Evolutionary conservation across 2,888 invertebrate genomes (phyloP), one percentile per base, ranked within the genome.

Genomic region (Nemurella pictetii): DNA sequence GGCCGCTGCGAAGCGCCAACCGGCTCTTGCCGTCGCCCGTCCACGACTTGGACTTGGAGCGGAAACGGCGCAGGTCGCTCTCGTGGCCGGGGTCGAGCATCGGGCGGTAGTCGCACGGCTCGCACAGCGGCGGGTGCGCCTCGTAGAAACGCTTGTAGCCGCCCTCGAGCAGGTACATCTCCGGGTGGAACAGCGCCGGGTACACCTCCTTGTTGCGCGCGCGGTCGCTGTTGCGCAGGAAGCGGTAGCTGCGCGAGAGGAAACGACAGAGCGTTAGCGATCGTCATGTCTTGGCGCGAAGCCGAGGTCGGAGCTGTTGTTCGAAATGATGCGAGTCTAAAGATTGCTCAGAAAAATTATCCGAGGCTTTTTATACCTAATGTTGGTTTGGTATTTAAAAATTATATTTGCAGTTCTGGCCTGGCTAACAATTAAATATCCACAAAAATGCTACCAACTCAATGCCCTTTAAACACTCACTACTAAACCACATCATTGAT

Each of bases 101-200:
- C 84, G 96, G 95, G 72, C 94, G 93, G 90, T 99, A 97, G 0
- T 92, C 92, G 80, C 92, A 91, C 0, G 97, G 97, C 36, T 93
- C 94, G 89, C 97, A 96, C 81, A 96, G 91, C 0, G 92, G 91
- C 29, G 94, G 91, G 89, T 94, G 93, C 0, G 92, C 90, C 87
- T 94, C 92, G 90, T 93, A 97, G 91, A 99, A 98, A 35, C 93
- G 93, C 89, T 96, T 95, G 91, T 98, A 98, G 74, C 97, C 98
- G 0, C 97, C 97, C 89, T 97, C 96, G 29, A 99, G 92, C 0
- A 99, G 92, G 90, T 99, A 99, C 0, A 98, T 92, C 90, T 99
- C 99, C 0, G 99, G 99, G 91, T 96, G 98, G 89, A 95, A 92
- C 0, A 99, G 92, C 0, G 93, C 91, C 0, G 99, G 99, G 90